These are phyloP conservation scores for Drusus annulatus DNA, from an alignment of 1,140 invertebrate species.

Conservation along the genomic window DNA sequence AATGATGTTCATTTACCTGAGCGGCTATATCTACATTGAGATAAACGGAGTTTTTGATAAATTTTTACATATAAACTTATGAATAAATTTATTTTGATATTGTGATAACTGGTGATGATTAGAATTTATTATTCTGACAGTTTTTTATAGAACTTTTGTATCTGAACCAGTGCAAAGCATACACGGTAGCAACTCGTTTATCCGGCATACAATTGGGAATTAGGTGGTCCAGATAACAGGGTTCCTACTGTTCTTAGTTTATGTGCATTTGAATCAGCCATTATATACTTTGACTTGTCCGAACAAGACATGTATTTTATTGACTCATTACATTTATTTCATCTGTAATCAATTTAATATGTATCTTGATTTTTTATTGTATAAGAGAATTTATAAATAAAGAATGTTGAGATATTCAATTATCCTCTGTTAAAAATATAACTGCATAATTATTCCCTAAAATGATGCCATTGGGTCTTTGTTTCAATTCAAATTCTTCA, in stretches of 20 bases:
- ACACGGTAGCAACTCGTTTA: neutral
- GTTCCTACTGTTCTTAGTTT: neutral
- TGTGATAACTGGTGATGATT: conserved; percentile 44
- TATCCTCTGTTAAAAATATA: neutral
- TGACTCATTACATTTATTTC: conserved; percentile 22
- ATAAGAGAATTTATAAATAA: conserved; percentile 35
- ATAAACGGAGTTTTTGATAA: conserved; percentile 44
- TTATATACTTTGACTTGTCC: conserved; percentile 32
- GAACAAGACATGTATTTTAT: conserved; percentile 24
- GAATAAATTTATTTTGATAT: conserved; percentile 50
- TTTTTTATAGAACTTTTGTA: conserved; percentile 16
- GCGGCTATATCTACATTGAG: conserved; percentile 28
- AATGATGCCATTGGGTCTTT: neutral
- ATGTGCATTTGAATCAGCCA: conserved; percentile 35
- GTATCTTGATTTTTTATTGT: conserved; percentile 19
- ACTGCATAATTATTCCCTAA: neutral
- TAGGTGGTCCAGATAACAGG: too few relatives aligned
- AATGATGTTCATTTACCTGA: conserved; percentile 29
- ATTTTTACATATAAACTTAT: conserved; percentile 48
- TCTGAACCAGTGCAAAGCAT: conserved; percentile 28
- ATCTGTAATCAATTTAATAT: conserved; percentile 16
- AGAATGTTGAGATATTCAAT: conserved; percentile 22
- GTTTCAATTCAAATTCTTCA: neutral
- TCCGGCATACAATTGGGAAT: too few relatives aligned
- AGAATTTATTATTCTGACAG: conserved; percentile 41